A percentile compares a stretch with the other conserved stretches of the same genome.
phyloP scores from a whole-genome alignment of 2,888 invertebrate species.

The Coleophora flavipennella region DNA sequence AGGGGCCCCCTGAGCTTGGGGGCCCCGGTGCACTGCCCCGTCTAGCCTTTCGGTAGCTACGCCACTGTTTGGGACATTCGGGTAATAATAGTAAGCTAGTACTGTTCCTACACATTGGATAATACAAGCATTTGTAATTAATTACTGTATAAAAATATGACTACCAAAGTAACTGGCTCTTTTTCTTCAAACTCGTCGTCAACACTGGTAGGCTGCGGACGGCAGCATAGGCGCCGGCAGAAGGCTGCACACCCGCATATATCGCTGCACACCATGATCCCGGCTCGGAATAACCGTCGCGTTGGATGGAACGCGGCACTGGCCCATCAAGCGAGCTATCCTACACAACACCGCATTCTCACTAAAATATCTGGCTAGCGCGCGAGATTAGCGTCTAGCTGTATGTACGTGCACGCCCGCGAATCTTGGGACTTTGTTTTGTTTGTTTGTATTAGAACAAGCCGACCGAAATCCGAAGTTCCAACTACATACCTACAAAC shows the following conservation, averaged over 20 bases:
- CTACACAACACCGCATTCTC: slow-evolving; percentile 28
- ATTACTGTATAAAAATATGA: not conserved
- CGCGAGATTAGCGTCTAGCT: slow-evolving; percentile 18
- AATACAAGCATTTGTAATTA: too few relatives aligned
- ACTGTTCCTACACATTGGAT: too few relatives aligned
- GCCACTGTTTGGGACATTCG: too few relatives aligned
- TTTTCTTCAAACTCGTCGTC: slow-evolving; percentile 22
- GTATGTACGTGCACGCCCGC: not conserved
- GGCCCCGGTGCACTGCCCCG: too few relatives aligned
- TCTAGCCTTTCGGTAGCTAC: too few relatives aligned
- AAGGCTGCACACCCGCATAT: slow-evolving; percentile 49
- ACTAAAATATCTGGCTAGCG: slow-evolving; percentile 43
- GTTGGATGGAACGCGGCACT: slow-evolving; percentile 18
- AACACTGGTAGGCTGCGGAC: slow-evolving; percentile 23
- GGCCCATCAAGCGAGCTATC: not conserved
- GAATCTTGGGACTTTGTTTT: slow-evolving; percentile 1
- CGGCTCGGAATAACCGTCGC: slow-evolving; percentile 10
- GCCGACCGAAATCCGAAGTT: slow-evolving; percentile 1
- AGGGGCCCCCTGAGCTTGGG: too few relatives aligned
- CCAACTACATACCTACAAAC: not conserved
- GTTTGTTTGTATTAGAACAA: slow-evolving; percentile 1
- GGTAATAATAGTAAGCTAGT: too few relatives aligned
- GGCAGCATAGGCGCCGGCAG: slow-evolving; percentile 53
- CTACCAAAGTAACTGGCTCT: slow-evolving; percentile 42
- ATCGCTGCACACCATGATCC: slow-evolving; percentile 38